Evolutionary conservation across 2,888 invertebrate genomes (phyloP), one percentile per base, ranked within the genome.

Genomic region (Lochmaea capreae): DNA sequence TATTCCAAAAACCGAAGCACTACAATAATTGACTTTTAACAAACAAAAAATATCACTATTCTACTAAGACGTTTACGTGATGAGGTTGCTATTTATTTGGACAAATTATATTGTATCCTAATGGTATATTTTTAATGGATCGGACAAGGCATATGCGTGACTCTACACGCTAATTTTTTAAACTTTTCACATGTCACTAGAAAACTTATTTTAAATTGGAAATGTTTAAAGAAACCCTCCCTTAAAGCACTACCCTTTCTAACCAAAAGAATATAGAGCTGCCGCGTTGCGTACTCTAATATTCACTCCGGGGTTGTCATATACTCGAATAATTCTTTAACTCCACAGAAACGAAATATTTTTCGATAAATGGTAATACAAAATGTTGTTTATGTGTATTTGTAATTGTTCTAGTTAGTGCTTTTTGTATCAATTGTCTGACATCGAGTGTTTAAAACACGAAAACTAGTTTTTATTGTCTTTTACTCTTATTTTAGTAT

Each of bases 181-280:
- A 57, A 61, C 65, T 63, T 74, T 74, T 77, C 71, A 76, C 76
- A 77, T 77, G 72, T 75, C 77, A 70, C 70, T n/a, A 49, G 18
- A 46, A 49, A 11, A 49, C 65, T 65, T 67, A 16, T 65, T 66
- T 67, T 22, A 12, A 12, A 39, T 65, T 66, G 58, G 46, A 43
- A 69, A 57, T 46, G 16, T 54, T 26, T 49, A 46, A 54, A n/a
- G 39, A 74, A 61, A 67, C 18, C 59, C 43, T 26, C 65, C 39
- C 65, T 62, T n/a, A 52, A 33, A 58, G 18, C 71, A 61, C 71
- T 67, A 66, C 67, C 63, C 58, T 71, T 71, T 49, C 75, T 66
- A 65, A 65, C 72, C 73, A 65, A 65, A 67, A 43, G 46, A 46
- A 26, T 42, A 58, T 67, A 58, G 49, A 14, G 68, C 26, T 52